Base-by-base conservation (phyloP, 2,797 vertebrate species). In the Diplodus sargus region DNA sequence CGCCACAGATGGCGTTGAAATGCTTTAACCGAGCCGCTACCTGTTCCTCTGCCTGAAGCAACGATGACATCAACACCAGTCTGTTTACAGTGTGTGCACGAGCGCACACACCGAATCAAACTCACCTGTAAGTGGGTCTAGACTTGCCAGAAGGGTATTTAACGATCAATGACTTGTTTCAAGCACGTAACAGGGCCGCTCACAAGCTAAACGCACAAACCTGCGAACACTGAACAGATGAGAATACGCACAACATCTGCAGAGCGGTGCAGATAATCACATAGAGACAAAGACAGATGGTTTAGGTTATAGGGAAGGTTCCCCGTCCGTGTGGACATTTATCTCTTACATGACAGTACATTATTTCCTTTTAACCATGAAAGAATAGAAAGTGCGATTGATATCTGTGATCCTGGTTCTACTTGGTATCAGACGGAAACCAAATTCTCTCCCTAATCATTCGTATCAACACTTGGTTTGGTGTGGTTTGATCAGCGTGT, bases 1-100 rank as follows among this genome's bases (percentile, higher is more conserved):
- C 13, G 14, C 51, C 64, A 42, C 76, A 85, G 88, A 81, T 65
- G 71, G 64, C 45, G 3, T 66, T 42, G 65, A 81, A 84, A 75
- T 0, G 8, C 59, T 78, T 63, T 16, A 57, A 68, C 78, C 20
- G 5, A 74, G 79, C 80, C 82, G 62, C 78, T 77, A 78, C 82
- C 68, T 57, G 88, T 63, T 84, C 51, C 63, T 30, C 48, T 9
- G 68, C 84, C 79, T 59, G 8, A 18, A 66, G 83, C 79, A 4
- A 59, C 6, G 4, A 51, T 85, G 85, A 89, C 85, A 73, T 84
- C 74, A 78, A 1, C 3, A 12, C 43, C 2, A 51, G 43, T 52
- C 48, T 64, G 70, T 78, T 81, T 64, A 77, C 74, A 54, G 14
- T 28, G n/a, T 17, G 43, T 14, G 23, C 23, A 51, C 16, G 0